Base-by-base conservation (phyloP, 2,113 vertebrate genomes). In the Trematomus loennbergii region DNA sequence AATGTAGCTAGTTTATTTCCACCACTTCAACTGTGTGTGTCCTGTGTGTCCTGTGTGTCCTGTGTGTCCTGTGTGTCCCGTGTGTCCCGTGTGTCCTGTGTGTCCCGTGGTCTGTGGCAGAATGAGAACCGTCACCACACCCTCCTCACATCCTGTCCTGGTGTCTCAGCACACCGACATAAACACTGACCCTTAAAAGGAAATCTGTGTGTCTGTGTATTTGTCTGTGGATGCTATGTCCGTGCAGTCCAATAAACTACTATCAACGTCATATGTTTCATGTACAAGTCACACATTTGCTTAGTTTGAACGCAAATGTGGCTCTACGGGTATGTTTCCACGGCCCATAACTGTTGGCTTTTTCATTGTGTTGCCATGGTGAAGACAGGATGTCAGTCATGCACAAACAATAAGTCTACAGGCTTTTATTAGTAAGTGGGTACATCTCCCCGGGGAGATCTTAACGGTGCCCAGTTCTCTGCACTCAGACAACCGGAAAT, bases 141-240 rank as follows among this genome's bases (percentile, higher is more conserved):
- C 94, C 88, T 83, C 55, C 60, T 85, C 78, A 87, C 92, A 92
- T 94, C 94, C 94, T 93, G 92, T 84, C 72, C 82, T 79, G 57
- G 53, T 43, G 59, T 79, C 68, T 60, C 49, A 87, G 78, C 62
- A 43, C 86, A 18, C 57, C 52, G 59, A 84, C 81, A 87, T 73
- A 91, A 86, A 87, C 83, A 84, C 79, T 72, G 64, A 68, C 46
- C 83, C 68, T 43, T 45, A 71, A 62, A 68, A 78, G 77, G 78
- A 90, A 74, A 63, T 79, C 29, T 71, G 64, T 64, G 69, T 82
- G 62, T 45, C 13, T 54, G 43, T 55, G 46, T 59, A 29, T 77
- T 1, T 64, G 55, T 40, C 7, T 40, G 36, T 40, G 25, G 18
- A 10, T 29, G 16, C 15, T 40, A 16, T 13, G 33, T 59, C 22